Percentiles rank a stretch among this genome's conserved stretches.
phyloP scores from a whole-genome alignment of 1,140 invertebrate species.

The Brachionus asplanchnoidis region DNA sequence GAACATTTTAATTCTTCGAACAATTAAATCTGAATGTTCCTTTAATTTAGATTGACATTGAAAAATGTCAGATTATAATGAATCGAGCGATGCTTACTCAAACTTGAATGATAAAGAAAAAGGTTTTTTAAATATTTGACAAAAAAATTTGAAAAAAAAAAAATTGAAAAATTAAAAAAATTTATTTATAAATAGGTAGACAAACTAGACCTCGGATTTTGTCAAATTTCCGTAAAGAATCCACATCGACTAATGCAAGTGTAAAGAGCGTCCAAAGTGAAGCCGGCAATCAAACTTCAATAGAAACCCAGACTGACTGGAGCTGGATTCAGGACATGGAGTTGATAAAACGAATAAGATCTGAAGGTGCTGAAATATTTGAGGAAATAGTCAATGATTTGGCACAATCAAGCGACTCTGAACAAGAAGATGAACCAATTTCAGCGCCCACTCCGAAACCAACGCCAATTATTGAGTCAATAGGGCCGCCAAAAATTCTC shows the following conservation, averaged over 20 bases:
- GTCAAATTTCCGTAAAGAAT: background rate
- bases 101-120: background rate
- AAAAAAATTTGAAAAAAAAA: background rate
- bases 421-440: background rate
- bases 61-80: constrained; percentile 9
- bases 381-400: constrained; percentile 18
- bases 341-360: background rate
- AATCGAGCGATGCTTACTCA: background rate
- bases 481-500: constrained; percentile 19
- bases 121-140: background rate
- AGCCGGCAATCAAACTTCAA: background rate
- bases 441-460: background rate
- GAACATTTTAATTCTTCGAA: background rate
- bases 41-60: background rate
- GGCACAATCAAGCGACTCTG: constrained; percentile 14
- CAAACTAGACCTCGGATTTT: background rate
- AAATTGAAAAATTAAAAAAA: background rate
- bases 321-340: constrained; percentile 40
- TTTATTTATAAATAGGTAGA: background rate
- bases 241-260: background rate
- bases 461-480: background rate
- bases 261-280: background rate
- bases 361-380: background rate
- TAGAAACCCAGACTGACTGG: constrained; percentile 31
- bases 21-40: background rate